Conservation (phyloP, 2,797 vertebrate species). For the Melanotaenia boesemani region DNA sequence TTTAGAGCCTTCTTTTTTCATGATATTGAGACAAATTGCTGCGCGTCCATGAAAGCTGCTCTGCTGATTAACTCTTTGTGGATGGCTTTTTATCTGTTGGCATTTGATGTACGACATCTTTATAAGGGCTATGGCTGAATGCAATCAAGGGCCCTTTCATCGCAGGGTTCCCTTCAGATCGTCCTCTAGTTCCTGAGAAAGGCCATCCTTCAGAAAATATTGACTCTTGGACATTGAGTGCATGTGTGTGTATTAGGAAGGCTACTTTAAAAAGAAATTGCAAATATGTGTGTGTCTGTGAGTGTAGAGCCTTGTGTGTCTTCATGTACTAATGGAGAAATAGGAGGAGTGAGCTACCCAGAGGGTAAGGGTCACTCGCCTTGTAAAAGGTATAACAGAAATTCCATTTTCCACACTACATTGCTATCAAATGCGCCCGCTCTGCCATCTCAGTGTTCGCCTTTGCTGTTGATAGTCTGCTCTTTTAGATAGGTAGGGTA, state of each 20-base stretch:
- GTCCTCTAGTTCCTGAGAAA: constrained; percentile 79
- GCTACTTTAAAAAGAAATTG: constrained; percentile 65
- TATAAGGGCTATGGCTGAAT: constrained; percentile 82
- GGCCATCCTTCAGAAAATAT: constrained; percentile 85
- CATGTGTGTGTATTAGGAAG: constrained; percentile 54
- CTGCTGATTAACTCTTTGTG: constrained; percentile 85
- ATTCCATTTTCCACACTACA: constrained; percentile 63
- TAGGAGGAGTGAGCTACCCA: constrained; percentile 51
- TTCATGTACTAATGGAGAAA: constrained; percentile 67
- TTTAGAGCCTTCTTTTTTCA: constrained; percentile 62
- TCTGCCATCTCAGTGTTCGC: constrained; percentile 33
- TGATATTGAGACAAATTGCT: constrained; percentile 84
- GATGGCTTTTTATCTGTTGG: constrained; percentile 85
- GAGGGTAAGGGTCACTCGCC: constrained; percentile 65
- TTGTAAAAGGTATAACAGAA: constrained; percentile 66
- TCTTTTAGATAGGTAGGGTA: constrained; percentile 15
- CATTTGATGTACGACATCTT: constrained; percentile 87
- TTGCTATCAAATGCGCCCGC: constrained; percentile 39
- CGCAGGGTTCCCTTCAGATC: constrained; percentile 75
- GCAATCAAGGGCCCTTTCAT: constrained; percentile 86
- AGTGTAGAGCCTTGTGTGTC: constrained; percentile 53
- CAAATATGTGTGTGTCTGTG: constrained; percentile 56
- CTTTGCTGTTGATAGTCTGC: constrained; percentile 29
- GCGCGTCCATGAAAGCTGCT: constrained; percentile 79
- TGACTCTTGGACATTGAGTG: constrained; percentile 81